Evolutionary conservation across 2,888 invertebrate species (phyloP), one percentile per base, ranked within the genome.

Genomic region (Xanthia icteritia): DNA sequence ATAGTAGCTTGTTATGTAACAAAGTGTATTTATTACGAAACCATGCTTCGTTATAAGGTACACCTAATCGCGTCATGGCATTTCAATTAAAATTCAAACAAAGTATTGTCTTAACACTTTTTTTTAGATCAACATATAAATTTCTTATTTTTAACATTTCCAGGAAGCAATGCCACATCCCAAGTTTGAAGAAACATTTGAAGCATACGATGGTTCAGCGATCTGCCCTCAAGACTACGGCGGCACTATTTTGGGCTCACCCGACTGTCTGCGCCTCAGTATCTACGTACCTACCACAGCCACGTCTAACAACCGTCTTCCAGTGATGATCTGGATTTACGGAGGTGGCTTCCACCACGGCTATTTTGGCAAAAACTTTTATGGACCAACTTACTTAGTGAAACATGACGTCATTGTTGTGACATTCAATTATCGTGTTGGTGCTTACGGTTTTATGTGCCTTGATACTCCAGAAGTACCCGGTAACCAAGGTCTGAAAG

Each of bases 401-500:
- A 90, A 88, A 73, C 92, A 94, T 85, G 90, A 93, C 39, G 89
- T 95, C 42, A 91, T 94, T 45, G 63, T 94, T 5, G 92, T 94
- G 0, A 91, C 92, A 5, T 54, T 94, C 0, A 93, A 92, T 69
- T 93, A 95, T 72, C 89, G 94, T 6, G 68, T 92, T 0, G 94
- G 93, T n/a, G 89, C 92, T 0, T 94, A 93, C 70, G 94, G 94
- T 20, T 94, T 94, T 71, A 93, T 94, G 93, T 94, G 94, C 66
- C 88, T 94, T 1, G 91, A 92, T 66, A 89, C 82, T 27, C 90
- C 91, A 9, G 89, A 91, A 63, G 87, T 92, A 23, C 91, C 94
- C 5, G 94, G 94, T 23, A 95, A 95, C 70, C 92, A 93, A 83
- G 94, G 95, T 0, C 83, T 95, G 0, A 94, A 94, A 88, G 95